A percentile compares a stretch with the other conserved stretches of the same genome.
These are phyloP conservation scores for Pedetes capensis DNA, from an alignment of 2,113 vertebrate genomes.

Conservation along the genomic window DNA sequence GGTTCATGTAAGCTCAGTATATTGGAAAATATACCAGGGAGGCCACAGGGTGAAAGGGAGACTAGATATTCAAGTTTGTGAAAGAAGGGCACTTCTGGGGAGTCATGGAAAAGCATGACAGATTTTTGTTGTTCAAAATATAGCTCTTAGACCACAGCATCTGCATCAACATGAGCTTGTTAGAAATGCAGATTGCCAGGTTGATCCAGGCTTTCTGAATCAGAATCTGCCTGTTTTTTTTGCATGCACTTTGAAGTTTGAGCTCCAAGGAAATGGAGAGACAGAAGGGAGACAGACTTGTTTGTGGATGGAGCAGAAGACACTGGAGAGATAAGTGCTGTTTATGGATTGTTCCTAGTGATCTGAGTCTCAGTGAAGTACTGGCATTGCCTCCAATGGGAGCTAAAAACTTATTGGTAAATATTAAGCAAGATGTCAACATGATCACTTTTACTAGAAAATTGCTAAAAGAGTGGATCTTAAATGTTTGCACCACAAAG, in stretches of 20 bases:
- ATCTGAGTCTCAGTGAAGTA: neutral
- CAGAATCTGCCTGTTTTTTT: neutral
- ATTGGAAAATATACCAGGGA: neutral
- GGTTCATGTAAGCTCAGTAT: neutral
- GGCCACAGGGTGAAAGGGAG: neutral
- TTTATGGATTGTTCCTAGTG: neutral
- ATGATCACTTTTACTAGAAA: neutral
- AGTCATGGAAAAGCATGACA: neutral
- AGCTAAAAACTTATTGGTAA: neutral
- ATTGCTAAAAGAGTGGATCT: no score
- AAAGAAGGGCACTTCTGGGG: neutral
- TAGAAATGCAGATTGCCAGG: neutral
- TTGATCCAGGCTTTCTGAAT: neutral
- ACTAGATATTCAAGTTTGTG: neutral
- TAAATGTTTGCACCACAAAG: neutral
- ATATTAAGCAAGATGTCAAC: neutral
- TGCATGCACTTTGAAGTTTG: neutral
- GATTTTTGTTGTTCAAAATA: neutral
- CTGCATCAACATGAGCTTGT: rapidly evolving
- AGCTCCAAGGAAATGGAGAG: neutral
- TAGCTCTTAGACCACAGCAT: neutral
- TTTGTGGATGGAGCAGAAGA: no score
- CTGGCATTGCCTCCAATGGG: neutral
- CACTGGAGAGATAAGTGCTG: no score
- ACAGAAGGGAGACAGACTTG: neutral